Evolutionary conservation across 2,888 invertebrate genomes (phyloP).

Genomic region (Chymomyza amoena): DNA sequence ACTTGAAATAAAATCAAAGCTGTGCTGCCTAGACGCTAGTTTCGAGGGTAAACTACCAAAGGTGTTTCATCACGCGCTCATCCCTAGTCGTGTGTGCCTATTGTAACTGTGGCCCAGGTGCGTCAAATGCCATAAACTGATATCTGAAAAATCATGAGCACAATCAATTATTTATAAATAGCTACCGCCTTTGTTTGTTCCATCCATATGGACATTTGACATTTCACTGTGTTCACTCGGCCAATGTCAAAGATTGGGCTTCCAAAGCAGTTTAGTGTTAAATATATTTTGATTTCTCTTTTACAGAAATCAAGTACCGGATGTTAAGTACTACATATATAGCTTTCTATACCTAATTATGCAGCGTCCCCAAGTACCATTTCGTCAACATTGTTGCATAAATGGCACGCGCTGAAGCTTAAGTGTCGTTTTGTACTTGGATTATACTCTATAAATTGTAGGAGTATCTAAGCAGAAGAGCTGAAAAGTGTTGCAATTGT

Average conservation of each 20-base stretch:
- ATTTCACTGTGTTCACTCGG: background rate
- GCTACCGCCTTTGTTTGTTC: background rate
- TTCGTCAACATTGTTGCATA: background rate
- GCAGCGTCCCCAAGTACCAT: background rate
- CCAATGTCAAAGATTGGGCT: background rate
- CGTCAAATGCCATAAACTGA: background rate
- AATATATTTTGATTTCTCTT: background rate
- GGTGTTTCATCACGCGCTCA: no score
- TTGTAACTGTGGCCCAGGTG: slow-evolving; percentile 2
- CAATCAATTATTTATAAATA: background rate
- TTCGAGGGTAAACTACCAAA: no score
- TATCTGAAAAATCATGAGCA: slow-evolving; percentile 4
- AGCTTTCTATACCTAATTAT: background rate
- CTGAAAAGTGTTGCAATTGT: no score
- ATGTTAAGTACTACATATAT: background rate
- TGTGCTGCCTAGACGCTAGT: no score
- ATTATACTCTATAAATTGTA: background rate
- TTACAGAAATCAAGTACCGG: background rate
- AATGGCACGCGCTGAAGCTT: background rate
- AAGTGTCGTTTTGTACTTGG: background rate
- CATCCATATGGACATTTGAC: background rate
- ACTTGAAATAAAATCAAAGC: no score
- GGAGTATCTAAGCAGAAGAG: background rate
- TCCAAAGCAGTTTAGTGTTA: background rate
- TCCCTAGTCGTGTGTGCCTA: slow-evolving; percentile 22